phyloP scores from a whole-genome alignment of 2,888 invertebrate genomes.

The Argynnis bischoffii region DNA sequence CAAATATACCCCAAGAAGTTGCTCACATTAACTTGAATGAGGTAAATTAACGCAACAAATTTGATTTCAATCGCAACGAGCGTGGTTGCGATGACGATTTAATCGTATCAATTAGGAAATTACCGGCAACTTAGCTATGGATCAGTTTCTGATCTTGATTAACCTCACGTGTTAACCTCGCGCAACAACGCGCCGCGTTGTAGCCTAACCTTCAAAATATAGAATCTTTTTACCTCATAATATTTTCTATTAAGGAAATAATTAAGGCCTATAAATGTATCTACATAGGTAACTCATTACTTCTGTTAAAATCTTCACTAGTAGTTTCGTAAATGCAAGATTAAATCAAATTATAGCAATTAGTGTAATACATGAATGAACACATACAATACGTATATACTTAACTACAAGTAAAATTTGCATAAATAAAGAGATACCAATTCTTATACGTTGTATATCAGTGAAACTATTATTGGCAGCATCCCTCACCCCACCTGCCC shows the following conservation, averaged over 20 bases:
- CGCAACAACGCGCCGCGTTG: conserved; percentile 65
- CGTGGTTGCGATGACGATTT: conserved; percentile 68
- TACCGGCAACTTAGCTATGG: conserved; percentile 65
- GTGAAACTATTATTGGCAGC: conserved; percentile 64
- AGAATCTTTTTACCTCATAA: neutral
- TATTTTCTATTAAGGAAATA: neutral
- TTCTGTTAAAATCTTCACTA: too few species aligned
- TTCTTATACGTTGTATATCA: conserved; percentile 43
- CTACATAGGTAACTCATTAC: too few species aligned
- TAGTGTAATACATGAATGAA: neutral
- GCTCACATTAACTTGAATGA: conserved; percentile 24
- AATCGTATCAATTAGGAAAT: conserved; percentile 76
- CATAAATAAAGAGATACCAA: neutral
- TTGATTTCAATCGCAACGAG: conserved; percentile 56
- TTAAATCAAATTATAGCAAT: too few species aligned
- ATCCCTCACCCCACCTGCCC: conserved; percentile 78
- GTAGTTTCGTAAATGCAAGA: too few species aligned
- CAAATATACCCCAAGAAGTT: neutral
- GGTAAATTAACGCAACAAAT: conserved; percentile 41
- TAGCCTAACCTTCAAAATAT: conserved; percentile 41
- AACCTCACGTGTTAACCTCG: conserved; percentile 78
- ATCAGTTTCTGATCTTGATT: conserved; percentile 76
- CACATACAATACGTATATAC: neutral
- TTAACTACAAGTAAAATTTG: neutral
- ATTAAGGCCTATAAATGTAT: too few species aligned